Conservation (phyloP, 2,113 vertebrate genomes). For the Gallinago jamesoni region DNA sequence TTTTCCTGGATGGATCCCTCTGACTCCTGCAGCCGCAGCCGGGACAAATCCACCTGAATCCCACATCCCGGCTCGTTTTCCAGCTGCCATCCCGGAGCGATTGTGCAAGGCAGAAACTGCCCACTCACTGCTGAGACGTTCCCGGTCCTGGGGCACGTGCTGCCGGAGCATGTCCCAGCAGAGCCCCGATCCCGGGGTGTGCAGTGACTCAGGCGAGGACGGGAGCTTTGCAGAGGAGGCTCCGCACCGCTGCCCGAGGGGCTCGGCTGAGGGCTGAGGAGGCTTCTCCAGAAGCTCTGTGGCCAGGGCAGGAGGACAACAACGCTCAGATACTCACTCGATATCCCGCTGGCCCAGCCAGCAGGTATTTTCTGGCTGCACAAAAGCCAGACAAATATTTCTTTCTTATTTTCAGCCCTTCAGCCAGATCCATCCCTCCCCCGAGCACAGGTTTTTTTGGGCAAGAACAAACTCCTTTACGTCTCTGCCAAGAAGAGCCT, state of each 20-base stretch:
- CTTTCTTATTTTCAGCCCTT: neutral
- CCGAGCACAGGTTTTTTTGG: neutral
- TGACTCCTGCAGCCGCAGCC: rapidly evolving
- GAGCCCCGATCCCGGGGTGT: rapidly evolving
- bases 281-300: neutral
- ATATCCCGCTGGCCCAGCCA: neutral
- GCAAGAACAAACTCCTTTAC: neutral
- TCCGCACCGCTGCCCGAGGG: neutral
- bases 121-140: neutral
- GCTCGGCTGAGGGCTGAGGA: neutral
- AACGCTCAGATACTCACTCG: rapidly evolving
- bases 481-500: rapidly evolving
- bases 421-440: neutral
- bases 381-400: neutral
- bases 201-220: neutral
- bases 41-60: neutral
- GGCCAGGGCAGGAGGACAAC: neutral
- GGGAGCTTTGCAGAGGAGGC: neutral
- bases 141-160: neutral
- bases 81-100: neutral
- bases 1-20: rapidly evolving
- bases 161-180: neutral
- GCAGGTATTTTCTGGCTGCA: neutral
- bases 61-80: rapidly evolving
- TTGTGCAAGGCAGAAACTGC: constrained; percentile 13